Percentiles rank a stretch among this genome's conserved stretches.
phyloP scores from a whole-genome alignment of 37 sponge, comb jelly and placozoan genomes.

The Beroe forskalii region DNA sequence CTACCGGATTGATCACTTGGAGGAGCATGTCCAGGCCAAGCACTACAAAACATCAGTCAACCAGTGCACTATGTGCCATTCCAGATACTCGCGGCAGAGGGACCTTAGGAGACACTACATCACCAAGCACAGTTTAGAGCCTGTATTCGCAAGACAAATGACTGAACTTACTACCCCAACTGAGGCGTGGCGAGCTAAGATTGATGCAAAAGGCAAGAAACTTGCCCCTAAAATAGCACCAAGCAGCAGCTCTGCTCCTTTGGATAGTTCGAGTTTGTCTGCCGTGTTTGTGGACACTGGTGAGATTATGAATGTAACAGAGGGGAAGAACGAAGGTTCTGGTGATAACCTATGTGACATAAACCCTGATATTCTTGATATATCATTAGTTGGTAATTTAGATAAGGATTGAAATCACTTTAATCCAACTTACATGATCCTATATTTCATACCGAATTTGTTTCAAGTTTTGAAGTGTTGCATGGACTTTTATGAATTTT shows the following conservation, averaged over 20 bases:
- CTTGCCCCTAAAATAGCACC: background rate
- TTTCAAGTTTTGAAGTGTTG: too few relatives aligned
- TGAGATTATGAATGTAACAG: conserved; percentile 21
- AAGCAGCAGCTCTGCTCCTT: background rate
- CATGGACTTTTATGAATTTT: too few relatives aligned
- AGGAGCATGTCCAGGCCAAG: conserved; percentile 29
- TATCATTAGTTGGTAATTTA: conserved; percentile 9
- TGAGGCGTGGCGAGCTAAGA: background rate
- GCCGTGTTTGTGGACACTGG: background rate
- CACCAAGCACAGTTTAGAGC: background rate
- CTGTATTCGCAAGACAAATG: background rate
- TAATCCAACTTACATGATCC: background rate
- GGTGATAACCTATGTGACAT: conserved; percentile 8
- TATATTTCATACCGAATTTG: too few relatives aligned
- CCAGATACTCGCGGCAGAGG: background rate
- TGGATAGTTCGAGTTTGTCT: background rate
- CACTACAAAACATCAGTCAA: conserved; percentile 20
- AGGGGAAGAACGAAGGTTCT: background rate
- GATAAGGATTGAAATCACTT: background rate
- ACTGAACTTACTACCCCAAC: background rate
- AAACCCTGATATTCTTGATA: conserved; percentile 21
- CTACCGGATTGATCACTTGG: conserved; percentile 19
- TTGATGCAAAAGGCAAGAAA: background rate
- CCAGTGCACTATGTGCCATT: conserved; percentile 38
- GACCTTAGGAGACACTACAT: conserved; percentile 43